Conservation (phyloP, 2,888 invertebrate genomes). For the Aromia moschata region DNA sequence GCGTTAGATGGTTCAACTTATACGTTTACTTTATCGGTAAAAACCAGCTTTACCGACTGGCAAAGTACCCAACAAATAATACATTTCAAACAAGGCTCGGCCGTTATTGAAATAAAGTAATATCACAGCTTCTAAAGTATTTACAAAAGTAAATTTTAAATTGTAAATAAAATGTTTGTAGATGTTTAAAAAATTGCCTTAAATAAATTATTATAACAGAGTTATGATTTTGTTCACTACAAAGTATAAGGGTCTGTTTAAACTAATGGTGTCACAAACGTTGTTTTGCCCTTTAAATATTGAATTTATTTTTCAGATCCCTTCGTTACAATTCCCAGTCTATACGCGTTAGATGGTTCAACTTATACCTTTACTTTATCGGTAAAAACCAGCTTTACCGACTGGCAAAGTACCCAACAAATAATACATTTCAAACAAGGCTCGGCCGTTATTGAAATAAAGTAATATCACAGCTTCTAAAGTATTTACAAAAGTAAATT, state of each 20-base stretch:
- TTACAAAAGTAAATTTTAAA: not conserved
- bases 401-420: conserved; percentile 19
- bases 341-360: conserved; percentile 8
- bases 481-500: not conserved
- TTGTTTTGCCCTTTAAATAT: no score
- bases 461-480: conserved; percentile 5
- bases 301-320: conserved; percentile 27
- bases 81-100: conserved; percentile 1
- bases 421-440: conserved; percentile 10
- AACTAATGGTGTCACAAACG: no score
- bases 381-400: conserved; percentile 23
- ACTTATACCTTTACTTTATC: conserved; percentile 21
- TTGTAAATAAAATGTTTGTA: not conserved
- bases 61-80: conserved; percentile 8
- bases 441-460: conserved; percentile 2
- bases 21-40: conserved; percentile 22
- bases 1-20: conserved; percentile 18
- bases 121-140: not conserved
- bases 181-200: conserved; percentile 32
- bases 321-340: conserved; percentile 16
- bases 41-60: conserved; percentile 26
- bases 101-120: conserved; percentile 17
- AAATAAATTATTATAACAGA: no score
- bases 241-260: no score
- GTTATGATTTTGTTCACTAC: no score